phyloP scores from a whole-genome alignment of 2,113 vertebrate genomes.

The Chlamydotis undulata region DNA sequence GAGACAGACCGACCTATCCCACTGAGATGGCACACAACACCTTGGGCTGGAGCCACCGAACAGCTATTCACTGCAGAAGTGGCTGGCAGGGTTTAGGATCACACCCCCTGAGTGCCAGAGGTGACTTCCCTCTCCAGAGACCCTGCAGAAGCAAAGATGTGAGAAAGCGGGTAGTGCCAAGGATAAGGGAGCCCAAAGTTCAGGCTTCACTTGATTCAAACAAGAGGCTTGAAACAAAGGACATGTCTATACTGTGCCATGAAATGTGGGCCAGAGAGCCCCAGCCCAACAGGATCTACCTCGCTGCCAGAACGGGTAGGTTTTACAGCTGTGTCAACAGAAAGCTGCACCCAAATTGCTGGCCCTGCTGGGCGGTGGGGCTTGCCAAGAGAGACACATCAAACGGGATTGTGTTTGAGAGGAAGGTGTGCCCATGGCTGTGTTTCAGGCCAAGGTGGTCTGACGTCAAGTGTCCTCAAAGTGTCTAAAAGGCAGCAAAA shows the following conservation, averaged over 20 bases:
- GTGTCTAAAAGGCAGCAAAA: not conserved
- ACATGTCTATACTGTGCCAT: not conserved
- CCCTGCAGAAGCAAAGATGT: not conserved
- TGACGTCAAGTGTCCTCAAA: not conserved
- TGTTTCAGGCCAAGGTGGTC: fast-evolving
- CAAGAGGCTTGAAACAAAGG: conserved; percentile 17
- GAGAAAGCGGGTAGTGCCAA: not conserved
- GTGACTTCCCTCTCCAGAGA: not conserved
- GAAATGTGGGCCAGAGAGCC: not conserved
- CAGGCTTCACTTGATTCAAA: not conserved
- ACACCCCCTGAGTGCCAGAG: not conserved
- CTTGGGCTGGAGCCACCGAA: not conserved
- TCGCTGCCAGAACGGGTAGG: not conserved
- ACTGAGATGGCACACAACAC: not conserved
- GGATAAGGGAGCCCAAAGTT: not conserved
- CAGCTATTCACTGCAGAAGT: not conserved
- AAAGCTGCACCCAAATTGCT: conserved; percentile 26
- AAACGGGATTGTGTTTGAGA: not conserved
- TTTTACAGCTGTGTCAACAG: conserved; percentile 50
- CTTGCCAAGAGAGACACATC: conserved; percentile 16
- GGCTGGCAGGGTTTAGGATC: fast-evolving
- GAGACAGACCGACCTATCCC: not conserved
- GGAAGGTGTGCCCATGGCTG: fast-evolving
- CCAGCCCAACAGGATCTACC: not conserved
- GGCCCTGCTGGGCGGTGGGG: not conserved